phyloP scores from a whole-genome alignment of 2,113 vertebrate species.

The Leptosomus discolor region DNA sequence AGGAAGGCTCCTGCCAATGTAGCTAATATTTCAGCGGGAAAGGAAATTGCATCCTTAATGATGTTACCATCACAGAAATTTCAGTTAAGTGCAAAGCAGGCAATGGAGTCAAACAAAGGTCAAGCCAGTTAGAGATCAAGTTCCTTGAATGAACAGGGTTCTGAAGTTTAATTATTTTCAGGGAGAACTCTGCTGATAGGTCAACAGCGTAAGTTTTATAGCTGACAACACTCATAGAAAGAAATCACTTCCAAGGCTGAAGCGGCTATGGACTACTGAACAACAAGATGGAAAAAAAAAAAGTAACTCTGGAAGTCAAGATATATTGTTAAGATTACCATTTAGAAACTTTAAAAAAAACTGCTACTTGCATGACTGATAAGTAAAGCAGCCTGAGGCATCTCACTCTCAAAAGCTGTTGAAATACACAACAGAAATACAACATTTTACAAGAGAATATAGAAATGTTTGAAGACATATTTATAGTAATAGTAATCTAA shows the following conservation, averaged over 20 bases:
- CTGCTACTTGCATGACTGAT: not conserved
- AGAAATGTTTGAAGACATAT: not conserved
- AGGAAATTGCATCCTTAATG: constrained; percentile 6
- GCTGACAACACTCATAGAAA: not conserved
- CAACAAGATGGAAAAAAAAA: not conserved
- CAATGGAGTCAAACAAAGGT: not conserved
- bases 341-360: not conserved
- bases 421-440: not conserved
- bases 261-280: not conserved
- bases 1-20: not conserved
- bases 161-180: not conserved
- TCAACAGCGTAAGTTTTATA: not conserved
- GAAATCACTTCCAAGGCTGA: not conserved
- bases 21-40: not conserved
- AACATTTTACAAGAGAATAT: not conserved
- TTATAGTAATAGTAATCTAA: not conserved
- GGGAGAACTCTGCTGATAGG: not conserved
- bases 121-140: not conserved
- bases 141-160: not conserved
- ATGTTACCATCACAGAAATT: not conserved
- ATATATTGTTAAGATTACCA: not conserved
- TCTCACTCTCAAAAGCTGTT: not conserved
- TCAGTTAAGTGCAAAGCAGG: not conserved
- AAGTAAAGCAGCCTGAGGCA: not conserved
- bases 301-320: not conserved